phyloP scores from a whole-genome alignment of 2,113 vertebrate genomes.

The Crotophaga sulcirostris region DNA sequence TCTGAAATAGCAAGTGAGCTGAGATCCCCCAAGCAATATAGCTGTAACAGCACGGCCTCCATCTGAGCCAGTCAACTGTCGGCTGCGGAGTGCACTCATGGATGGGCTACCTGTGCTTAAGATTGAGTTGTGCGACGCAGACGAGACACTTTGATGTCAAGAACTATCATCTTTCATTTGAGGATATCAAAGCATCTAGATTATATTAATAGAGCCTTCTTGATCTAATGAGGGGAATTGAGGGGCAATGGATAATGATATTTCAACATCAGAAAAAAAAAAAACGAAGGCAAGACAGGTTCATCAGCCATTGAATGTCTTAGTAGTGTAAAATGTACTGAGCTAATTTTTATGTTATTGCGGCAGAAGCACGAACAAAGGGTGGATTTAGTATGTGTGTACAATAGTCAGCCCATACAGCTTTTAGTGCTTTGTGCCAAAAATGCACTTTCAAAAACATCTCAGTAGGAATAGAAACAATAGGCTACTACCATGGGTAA shows the following conservation, averaged over 20 bases:
- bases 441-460: slow-evolving; percentile 11
- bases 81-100: not conserved
- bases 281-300: not conserved
- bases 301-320: not conserved
- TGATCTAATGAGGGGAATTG: not conserved
- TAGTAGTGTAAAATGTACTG: not conserved
- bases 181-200: not conserved
- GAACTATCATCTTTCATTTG: not conserved
- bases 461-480: not conserved
- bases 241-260: not conserved
- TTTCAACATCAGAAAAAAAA: not conserved
- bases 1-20: not conserved
- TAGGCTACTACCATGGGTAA: not conserved
- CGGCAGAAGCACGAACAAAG: not conserved
- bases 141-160: not conserved
- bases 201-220: not conserved
- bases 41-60: not conserved
- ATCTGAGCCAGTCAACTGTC: not conserved
- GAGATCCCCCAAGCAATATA: not conserved
- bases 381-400: not conserved
- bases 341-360: not conserved
- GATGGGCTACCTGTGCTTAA: not conserved
- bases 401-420: not conserved
- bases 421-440: slow-evolving; percentile 22
- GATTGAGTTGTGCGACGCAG: not conserved